Evolutionary conservation across 2,888 invertebrate genomes (phyloP).

Genomic region (Drymonia ruficornis): DNA sequence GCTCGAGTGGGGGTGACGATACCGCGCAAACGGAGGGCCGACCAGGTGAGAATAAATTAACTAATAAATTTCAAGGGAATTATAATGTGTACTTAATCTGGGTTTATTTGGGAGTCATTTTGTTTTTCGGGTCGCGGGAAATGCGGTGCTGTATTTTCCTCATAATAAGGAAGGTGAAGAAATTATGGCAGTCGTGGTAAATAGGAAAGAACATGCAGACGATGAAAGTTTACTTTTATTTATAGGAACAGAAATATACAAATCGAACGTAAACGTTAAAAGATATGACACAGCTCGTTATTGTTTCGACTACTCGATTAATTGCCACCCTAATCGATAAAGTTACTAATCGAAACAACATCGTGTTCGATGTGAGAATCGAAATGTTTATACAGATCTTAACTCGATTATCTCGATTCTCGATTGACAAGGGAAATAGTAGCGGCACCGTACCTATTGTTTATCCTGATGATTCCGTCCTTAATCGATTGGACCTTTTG

Average conservation of each 20-base stretch:
- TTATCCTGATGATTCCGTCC: constrained; percentile 21
- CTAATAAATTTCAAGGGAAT: constrained; percentile 38
- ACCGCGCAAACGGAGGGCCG: constrained; percentile 33
- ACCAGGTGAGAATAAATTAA: constrained; percentile 37
- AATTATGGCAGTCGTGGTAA: no score
- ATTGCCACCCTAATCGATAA: constrained; percentile 1
- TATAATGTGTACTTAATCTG: constrained; percentile 32
- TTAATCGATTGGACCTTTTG: constrained; percentile 32
- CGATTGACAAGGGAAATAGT: constrained; percentile 38
- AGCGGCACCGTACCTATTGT: constrained; percentile 25
- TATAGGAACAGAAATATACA: no score
- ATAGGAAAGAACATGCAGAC: no score
- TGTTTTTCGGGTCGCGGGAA: not conserved
- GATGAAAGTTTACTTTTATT: no score
- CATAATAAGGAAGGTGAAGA: not conserved
- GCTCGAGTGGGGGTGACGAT: constrained; percentile 39
- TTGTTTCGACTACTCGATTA: not conserved
- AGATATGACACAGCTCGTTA: not conserved
- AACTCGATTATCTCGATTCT: constrained; percentile 35
- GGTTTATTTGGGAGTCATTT: constrained; percentile 10
- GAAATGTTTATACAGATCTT: constrained; percentile 28
- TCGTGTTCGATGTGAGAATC: constrained; percentile 13
- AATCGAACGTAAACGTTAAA: not conserved
- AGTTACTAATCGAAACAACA: not conserved
- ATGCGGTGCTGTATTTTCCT: not conserved